Evolutionary conservation across 2,797 vertebrate species (phyloP).

Genomic region (Astyanax mexicanus): DNA sequence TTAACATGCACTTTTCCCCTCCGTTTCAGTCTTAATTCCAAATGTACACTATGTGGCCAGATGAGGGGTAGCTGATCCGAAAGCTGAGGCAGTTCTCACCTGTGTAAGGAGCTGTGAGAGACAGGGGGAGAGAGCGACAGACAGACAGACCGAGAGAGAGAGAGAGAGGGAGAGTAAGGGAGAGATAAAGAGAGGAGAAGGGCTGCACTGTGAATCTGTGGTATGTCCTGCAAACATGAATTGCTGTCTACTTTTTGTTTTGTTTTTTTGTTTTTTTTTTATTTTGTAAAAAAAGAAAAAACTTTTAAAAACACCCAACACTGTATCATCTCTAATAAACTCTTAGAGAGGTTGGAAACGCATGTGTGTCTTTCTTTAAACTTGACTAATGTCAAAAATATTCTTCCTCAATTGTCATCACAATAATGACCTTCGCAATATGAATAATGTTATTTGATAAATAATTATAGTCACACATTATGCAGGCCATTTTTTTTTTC

Average conservation of each 20-base stretch:
- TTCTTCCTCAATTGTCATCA: too few relatives aligned
- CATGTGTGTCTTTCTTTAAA: slow-evolving; percentile 23
- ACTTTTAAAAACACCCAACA: slow-evolving; percentile 60
- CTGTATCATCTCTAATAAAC: slow-evolving; percentile 82
- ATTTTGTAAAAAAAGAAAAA: slow-evolving; percentile 68
- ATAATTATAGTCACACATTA: too few relatives aligned
- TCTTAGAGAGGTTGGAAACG: slow-evolving; percentile 67
- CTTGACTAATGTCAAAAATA: too few relatives aligned
- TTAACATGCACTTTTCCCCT: slow-evolving; percentile 46
- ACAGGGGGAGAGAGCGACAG: neutral
- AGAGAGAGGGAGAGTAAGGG: slow-evolving; percentile 7
- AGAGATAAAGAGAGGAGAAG: slow-evolving; percentile 16
- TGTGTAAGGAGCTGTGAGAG: slow-evolving; percentile 30
- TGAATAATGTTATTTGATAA: too few relatives aligned
- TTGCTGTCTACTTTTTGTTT: slow-evolving; percentile 70
- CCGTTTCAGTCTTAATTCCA: neutral
- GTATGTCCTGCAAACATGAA: slow-evolving; percentile 54
- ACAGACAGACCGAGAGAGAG: too few relatives aligned
- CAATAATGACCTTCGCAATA: too few relatives aligned
- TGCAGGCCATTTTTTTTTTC: too few relatives aligned
- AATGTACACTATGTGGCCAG: slow-evolving; percentile 27
- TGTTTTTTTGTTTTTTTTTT: slow-evolving; percentile 71
- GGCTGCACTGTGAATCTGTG: slow-evolving; percentile 44
- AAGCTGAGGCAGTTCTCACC: slow-evolving; percentile 17
- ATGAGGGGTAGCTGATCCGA: slow-evolving; percentile 15